These are phyloP conservation scores for Epicauta chinensis DNA, from an alignment of 1,140 invertebrate species.

Conservation along the genomic window DNA sequence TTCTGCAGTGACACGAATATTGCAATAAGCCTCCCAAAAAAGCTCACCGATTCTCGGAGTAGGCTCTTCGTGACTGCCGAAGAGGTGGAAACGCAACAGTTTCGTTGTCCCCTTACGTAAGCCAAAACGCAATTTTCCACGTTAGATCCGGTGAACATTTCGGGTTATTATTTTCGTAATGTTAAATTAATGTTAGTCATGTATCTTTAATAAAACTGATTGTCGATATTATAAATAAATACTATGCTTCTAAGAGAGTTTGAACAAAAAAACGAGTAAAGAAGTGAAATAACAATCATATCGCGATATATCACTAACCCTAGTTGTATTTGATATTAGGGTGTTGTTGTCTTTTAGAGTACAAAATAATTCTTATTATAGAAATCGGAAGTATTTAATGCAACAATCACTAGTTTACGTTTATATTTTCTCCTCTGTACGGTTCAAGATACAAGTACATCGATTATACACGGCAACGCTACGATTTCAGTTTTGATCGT, in stretches of 20 bases:
- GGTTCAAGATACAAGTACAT: too few species aligned
- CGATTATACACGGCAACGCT: too few species aligned
- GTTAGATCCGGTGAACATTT: background rate
- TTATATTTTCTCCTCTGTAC: too few species aligned
- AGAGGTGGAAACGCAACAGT: too few species aligned
- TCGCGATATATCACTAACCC: conserved; percentile 18
- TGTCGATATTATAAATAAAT: conserved; percentile 10
- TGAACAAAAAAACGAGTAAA: background rate
- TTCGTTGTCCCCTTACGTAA: too few species aligned
- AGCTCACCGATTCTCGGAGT: too few species aligned
- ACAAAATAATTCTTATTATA: conserved; percentile 13
- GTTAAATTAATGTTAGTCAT: conserved; percentile 14
- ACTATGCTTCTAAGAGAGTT: conserved; percentile 2
- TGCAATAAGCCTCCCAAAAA: too few species aligned
- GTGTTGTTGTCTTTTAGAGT: conserved; percentile 17
- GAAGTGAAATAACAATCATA: conserved; percentile 18
- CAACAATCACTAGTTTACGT: background rate
- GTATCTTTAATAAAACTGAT: conserved; percentile 11
- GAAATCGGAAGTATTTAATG: background rate
- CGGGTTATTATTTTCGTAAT: conserved; percentile 3
- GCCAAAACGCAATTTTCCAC: background rate
- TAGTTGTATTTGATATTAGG: conserved; percentile 16
- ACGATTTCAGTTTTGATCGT: too few species aligned
- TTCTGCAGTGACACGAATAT: too few species aligned
- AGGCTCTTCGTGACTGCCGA: too few species aligned